Conservation (phyloP, 2,797 vertebrate species). For the Spinus olivaceus region DNA sequence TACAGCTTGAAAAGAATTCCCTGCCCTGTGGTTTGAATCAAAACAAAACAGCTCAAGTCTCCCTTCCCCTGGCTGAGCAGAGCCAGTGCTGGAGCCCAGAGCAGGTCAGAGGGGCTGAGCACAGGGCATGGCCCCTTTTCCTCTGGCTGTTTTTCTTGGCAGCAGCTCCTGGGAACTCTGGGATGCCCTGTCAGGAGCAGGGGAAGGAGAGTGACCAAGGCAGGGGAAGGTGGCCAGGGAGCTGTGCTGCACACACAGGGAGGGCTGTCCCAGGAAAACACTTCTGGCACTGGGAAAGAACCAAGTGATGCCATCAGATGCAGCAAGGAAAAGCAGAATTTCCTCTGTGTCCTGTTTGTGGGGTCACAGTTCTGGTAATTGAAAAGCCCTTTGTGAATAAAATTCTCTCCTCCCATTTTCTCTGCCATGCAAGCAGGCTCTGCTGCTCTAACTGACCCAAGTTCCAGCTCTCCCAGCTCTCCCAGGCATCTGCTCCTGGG, state of each 20-base stretch:
- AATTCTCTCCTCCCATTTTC: neutral
- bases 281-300: neutral
- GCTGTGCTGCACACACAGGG: neutral
- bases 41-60: neutral
- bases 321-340: neutral
- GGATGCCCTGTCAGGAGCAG: conserved; percentile 45
- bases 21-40: conserved; percentile 2
- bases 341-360: neutral
- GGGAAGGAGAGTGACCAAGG: neutral
- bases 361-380: neutral
- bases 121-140: conserved; percentile 75
- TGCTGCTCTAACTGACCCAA: neutral
- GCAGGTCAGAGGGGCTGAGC: conserved; percentile 54
- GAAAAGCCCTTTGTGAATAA: neutral
- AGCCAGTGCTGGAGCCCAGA: neutral
- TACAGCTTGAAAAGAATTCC: conserved; percentile 28
- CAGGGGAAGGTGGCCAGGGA: neutral
- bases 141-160: conserved; percentile 80
- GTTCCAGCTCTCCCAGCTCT: neutral
- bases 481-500: neutral
- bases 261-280: neutral
- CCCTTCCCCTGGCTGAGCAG: neutral
- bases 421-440: neutral
- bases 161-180: conserved; percentile 78
- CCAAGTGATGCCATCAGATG: neutral